Evolutionary conservation across 2,797 vertebrate genomes (phyloP), one percentile per base, ranked within the genome.

Genomic region (Centropyge bicolor): DNA sequence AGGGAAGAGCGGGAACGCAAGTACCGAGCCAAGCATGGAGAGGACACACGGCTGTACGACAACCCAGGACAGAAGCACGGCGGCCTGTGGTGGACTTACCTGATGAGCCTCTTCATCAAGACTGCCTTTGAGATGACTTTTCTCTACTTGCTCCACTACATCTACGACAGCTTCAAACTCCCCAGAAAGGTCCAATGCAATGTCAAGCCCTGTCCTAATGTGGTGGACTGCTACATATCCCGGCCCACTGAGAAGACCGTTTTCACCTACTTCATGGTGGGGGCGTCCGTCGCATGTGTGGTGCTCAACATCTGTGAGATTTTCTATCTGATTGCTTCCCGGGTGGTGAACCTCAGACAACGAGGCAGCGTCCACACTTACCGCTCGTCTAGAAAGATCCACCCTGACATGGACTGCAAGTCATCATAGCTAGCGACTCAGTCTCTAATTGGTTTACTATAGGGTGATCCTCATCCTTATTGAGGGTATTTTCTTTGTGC

Each of bases 261-360:
- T 73, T 98, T 99, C 91, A 97, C 97, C 31, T 98, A 98, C 89
- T 98, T 99, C 88, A 98, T 99, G 98, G 97, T 99, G 0, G 97
- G 95, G 0, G 96, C 97, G 0, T 98, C 97, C 0, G 93, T 95
- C 1, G 20, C 96, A 72, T 99, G 97, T 83, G 95, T 98, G 0
- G 52, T 98, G 70, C 96, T 98, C 66, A 98, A 96, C 0, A 75
- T 98, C 84, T 96, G 96, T 38, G 97, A 98, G 94, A 96, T 98
- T 86, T 94, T 96, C 88, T 99, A 99, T 91, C 95, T 99, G 88
- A 93, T 98, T 59, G 93, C 90, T 74, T 91, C 94, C 86, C 84
- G 97, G 19, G 1, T 91, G n/a, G 22, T 92, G 10, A 94, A 51
- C n/a, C 83, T 80, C 9, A 43, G 87, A 0, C 91, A 22, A 5